Evolutionary conservation across 2,888 invertebrate genomes (phyloP).

Genomic region (Noctua pronuba): DNA sequence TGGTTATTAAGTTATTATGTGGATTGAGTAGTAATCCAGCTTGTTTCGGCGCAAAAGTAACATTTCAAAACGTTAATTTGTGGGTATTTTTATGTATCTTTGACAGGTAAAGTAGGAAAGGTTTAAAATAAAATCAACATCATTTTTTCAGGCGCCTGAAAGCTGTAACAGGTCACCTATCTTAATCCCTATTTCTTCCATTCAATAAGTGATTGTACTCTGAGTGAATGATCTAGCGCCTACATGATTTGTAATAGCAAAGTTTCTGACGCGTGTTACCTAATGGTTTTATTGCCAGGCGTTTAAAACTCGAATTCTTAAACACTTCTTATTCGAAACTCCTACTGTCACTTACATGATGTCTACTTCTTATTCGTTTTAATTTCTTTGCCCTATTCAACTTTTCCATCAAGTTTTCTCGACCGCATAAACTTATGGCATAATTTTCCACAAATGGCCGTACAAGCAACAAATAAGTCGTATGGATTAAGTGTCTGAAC

Average conservation of each 20-base stretch:
- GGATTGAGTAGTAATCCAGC: constrained; percentile 6
- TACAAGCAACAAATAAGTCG: constrained; percentile 31
- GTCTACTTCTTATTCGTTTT: neutral
- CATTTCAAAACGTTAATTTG: neutral
- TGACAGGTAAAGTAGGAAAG: neutral
- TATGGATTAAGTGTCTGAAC: constrained; percentile 44
- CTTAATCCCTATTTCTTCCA: neutral
- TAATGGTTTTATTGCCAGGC: constrained; percentile 5
- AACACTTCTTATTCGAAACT: neutral
- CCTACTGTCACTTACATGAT: too few species aligned
- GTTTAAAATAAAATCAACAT: neutral
- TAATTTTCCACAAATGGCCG: constrained; percentile 49
- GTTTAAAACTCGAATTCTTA: neutral
- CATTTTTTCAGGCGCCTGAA: neutral
- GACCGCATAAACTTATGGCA: constrained; percentile 31
- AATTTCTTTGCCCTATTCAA: constrained; percentile 9
- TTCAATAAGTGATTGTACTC: neutral
- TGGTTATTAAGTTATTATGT: neutral
- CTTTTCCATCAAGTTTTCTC: constrained; percentile 36
- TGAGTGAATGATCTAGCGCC: neutral
- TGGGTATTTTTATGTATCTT: neutral
- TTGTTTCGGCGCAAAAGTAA: neutral
- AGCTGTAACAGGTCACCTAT: neutral
- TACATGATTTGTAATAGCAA: constrained; percentile 39
- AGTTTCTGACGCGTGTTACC: neutral